Base-by-base conservation (phyloP, 1,140 invertebrate species). In the Hyles vespertilio region DNA sequence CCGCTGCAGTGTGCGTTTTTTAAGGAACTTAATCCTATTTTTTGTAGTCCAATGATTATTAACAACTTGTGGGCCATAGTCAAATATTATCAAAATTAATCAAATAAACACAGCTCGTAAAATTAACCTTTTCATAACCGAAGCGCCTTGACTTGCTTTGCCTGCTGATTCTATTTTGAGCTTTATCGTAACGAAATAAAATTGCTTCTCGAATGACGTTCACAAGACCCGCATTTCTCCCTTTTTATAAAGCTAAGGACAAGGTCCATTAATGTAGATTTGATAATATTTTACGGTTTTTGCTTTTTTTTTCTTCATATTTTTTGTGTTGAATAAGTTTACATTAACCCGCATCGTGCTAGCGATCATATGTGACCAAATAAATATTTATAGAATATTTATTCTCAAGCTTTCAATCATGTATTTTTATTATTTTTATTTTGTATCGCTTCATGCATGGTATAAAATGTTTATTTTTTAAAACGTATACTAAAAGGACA, bases 401-500 rank as follows among this genome's bases (percentile, higher is more conserved):
- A 22, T 22, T 22, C 22, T 2, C 22, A 22, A 22, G 22, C 22
- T 22, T 22, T 1, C 22, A 22, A 22, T 22, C 22, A 22, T 22
- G 2, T 22, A 22, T 22, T 22, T 22, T 22, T 48, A 48, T 40
- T 40, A 40, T 11, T 54, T 54, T 22, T 2, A 22, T 22, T 45
- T 54, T 40, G 36, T 40, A 22, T 22, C 22, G 22, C 8, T 40
- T 40, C 36, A 40, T 8, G 36, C 36, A 40, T 40, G 36, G 3
- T 40, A 2, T 40, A 5, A 40, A 22, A 2, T 22, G 2, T 22
- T 22, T 40, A 40, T 2, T 40, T 5, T 40, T 40, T 56, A 22
- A 22, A 22, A 22, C 22, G 59, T 74, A 65, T 81, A 80, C 67
- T 73, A 70, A 81, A 79, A 78, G 74, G 80, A 84, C 78, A 71